Percentiles rank a stretch among this genome's conserved stretches.
Evolutionary conservation across 2,113 vertebrate species (phyloP).

Genomic region (Charadrius vociferus): DNA sequence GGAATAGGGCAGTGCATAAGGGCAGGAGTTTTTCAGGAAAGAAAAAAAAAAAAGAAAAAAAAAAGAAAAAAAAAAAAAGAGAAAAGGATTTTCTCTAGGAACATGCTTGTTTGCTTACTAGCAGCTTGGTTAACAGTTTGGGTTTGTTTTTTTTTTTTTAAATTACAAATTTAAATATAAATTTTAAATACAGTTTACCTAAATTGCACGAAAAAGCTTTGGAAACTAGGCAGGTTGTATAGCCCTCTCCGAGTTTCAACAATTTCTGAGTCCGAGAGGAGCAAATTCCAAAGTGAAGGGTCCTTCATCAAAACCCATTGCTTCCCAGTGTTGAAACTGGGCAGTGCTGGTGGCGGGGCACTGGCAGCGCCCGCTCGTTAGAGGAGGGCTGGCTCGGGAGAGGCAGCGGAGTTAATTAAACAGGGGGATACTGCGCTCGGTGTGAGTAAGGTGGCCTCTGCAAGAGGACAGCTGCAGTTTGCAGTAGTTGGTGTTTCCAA

Average conservation of each 20-base stretch:
- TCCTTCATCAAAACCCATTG: neutral
- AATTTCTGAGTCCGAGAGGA: neutral
- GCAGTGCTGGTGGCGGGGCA: neutral
- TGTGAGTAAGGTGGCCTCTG: neutral
- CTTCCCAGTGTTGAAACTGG: neutral
- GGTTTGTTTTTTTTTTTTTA: neutral
- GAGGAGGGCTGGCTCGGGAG: neutral
- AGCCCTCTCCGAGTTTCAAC: neutral
- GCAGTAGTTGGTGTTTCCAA: neutral
- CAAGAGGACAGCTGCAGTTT: neutral
- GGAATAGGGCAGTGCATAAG: neutral
- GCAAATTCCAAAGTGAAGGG: neutral
- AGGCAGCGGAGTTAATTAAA: neutral
- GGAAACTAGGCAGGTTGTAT: neutral
- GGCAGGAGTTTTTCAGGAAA: neutral
- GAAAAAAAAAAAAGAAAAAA: neutral
- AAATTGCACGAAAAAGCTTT: neutral
- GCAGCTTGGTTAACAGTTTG: neutral
- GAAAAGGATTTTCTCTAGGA: neutral
- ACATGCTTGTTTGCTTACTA: neutral
- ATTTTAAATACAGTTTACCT: neutral
- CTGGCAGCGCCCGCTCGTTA: neutral
- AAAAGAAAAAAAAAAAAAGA: neutral
- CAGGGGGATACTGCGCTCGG: fast-evolving
- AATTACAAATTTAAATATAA: neutral